A percentile compares a stretch with the other conserved stretches of the same genome.
Evolutionary conservation across 2,797 vertebrate genomes (phyloP).

Genomic region (Brachyalestes nurse): DNA sequence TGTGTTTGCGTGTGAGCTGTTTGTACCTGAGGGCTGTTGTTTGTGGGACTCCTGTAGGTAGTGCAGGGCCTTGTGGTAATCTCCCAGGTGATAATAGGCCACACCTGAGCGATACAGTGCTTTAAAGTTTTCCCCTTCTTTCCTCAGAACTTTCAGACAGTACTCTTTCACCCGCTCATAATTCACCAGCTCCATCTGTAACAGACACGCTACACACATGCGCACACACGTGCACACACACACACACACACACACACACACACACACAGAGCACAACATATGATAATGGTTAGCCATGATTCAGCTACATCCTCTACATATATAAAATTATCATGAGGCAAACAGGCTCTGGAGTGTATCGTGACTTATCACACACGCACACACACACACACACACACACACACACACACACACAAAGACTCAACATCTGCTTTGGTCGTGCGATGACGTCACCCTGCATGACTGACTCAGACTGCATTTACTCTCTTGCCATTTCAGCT

Average conservation of each 20-base stretch:
- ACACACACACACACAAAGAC: neutral
- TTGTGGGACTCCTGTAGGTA: slow-evolving; percentile 98
- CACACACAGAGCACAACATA: too few species aligned
- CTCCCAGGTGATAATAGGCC: slow-evolving; percentile 97
- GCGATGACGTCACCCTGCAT: slow-evolving; percentile 1
- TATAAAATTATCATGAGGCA: neutral
- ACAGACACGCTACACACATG: slow-evolving; percentile 85
- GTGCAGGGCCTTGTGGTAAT: slow-evolving; percentile 95
- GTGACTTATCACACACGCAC: neutral
- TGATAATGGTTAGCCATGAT: neutral
- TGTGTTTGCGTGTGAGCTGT: neutral
- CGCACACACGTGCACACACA: slow-evolving; percentile 17
- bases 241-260: too few species aligned
- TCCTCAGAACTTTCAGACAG: slow-evolving; percentile 96
- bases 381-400: neutral
- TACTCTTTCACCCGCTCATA: slow-evolving; percentile 98
- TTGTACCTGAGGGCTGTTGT: slow-evolving; percentile 94
- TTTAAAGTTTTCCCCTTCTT: slow-evolving; percentile 98
- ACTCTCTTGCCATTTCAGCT: neutral
- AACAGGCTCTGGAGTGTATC: neutral
- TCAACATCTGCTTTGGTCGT: neutral
- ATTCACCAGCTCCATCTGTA: slow-evolving; percentile 98
- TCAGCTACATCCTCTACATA: neutral
- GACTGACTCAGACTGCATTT: slow-evolving; percentile 5
- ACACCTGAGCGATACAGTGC: slow-evolving; percentile 96